These are phyloP conservation scores for Catajapyx aquilonaris DNA, from an alignment of 1,140 invertebrate genomes.

Conservation along the genomic window DNA sequence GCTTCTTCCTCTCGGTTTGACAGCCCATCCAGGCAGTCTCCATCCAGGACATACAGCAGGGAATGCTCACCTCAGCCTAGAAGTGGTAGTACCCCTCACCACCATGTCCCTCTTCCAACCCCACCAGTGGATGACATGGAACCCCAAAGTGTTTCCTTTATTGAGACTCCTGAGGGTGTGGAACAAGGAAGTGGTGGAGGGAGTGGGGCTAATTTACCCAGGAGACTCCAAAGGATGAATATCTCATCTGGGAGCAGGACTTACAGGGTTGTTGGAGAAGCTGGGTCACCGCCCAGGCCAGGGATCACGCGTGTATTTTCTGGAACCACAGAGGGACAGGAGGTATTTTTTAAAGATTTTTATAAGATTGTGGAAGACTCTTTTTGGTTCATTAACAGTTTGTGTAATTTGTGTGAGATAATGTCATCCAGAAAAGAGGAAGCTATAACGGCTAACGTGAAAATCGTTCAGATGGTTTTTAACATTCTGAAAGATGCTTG, in stretches of 20 bases:
- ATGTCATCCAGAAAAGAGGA: too few relatives aligned
- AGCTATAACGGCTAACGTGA: too few relatives aligned
- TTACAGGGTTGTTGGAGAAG: slow-evolving; percentile 40
- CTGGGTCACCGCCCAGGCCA: slow-evolving; percentile 12
- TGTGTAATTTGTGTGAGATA: too few relatives aligned
- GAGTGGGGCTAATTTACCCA: slow-evolving; percentile 23
- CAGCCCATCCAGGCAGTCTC: slow-evolving; percentile 8
- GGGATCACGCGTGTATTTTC: too few relatives aligned
- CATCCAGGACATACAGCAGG: slow-evolving; percentile 4
- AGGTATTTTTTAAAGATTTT: too few relatives aligned
- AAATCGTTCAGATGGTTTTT: too few relatives aligned
- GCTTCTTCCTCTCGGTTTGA: slow-evolving; percentile 7
- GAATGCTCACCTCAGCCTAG: not conserved
- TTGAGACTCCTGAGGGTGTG: slow-evolving; percentile 32
- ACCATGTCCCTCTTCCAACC: slow-evolving; percentile 35
- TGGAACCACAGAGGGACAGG: too few relatives aligned
- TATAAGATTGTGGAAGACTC: too few relatives aligned
- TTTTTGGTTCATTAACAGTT: too few relatives aligned
- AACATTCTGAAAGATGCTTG: too few relatives aligned
- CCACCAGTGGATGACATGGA: slow-evolving; percentile 61
- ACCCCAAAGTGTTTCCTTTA: slow-evolving; percentile 79
- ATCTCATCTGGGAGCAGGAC: slow-evolving; percentile 69
- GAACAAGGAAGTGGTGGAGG: slow-evolving; percentile 21
- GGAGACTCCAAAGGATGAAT: slow-evolving; percentile 38
- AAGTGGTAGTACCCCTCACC: slow-evolving; percentile 14